Conservation (phyloP, 53 echinoderm and acorn worm species). For the Crossaster papposus region DNA sequence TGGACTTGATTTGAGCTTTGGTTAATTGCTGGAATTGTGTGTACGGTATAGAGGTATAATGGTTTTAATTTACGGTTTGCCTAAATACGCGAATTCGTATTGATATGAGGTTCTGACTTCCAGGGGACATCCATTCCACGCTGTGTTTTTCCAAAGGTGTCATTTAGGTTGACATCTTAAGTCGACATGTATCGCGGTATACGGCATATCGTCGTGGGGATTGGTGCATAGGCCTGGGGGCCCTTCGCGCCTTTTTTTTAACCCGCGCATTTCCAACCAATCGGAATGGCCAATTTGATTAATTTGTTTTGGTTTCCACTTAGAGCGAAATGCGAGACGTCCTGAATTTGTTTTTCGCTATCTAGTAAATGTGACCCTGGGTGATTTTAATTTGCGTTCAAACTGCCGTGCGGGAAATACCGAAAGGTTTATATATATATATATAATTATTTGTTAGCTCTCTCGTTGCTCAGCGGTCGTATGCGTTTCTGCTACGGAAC, state of each 20-base stretch:
- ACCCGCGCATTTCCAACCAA: constrained; percentile 2
- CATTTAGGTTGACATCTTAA: constrained; percentile 24
- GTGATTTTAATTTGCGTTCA: constrained; percentile 44
- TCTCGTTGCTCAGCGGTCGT: neutral
- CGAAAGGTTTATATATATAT: neutral
- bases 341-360: constrained; percentile 30
- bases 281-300: constrained; percentile 49
- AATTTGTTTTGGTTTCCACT: constrained; percentile 62
- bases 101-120: neutral
- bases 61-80: neutral
- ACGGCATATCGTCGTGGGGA: neutral
- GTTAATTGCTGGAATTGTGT: neutral
- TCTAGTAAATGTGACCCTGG: constrained; percentile 48
- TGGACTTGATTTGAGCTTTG: too few relatives aligned
- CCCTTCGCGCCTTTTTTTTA: neutral
- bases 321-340: constrained; percentile 43
- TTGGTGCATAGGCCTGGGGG: neutral
- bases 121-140: neutral
- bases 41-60: neutral
- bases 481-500: constrained; percentile 2
- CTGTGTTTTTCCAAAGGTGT: neutral
- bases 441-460: too few relatives aligned
- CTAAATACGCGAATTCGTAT: neutral
- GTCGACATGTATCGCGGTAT: neutral
- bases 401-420: constrained; percentile 29